A percentile compares a stretch with the other conserved stretches of the same genome.
Evolutionary conservation across 2,113 vertebrate species (phyloP).

Genomic region (Nannobrachium achirus): DNA sequence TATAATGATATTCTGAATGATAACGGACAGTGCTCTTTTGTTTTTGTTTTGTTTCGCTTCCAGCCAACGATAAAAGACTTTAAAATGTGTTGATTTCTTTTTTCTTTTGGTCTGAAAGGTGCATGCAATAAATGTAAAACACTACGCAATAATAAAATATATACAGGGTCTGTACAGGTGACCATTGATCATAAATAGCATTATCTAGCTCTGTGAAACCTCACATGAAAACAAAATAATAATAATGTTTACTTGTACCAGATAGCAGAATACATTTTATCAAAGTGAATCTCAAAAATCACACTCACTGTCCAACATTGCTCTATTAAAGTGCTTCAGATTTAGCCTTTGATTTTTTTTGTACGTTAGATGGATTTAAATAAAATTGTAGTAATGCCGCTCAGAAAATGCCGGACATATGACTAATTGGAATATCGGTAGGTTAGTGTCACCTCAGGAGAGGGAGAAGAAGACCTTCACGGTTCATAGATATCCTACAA

Average conservation of each 20-base stretch:
- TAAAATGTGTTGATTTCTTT: constrained; percentile 83
- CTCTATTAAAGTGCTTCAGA: constrained; percentile 71
- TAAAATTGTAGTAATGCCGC: neutral
- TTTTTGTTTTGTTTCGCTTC: constrained; percentile 42
- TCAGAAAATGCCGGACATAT: neutral
- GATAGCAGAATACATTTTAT: constrained; percentile 24
- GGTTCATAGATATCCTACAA: neutral
- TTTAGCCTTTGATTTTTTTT: constrained; percentile 43
- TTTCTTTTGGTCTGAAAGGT: constrained; percentile 85
- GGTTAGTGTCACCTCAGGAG: neutral
- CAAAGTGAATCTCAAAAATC: constrained; percentile 26
- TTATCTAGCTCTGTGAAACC: constrained; percentile 47
- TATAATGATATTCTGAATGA: constrained; percentile 61
- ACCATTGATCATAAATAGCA: constrained; percentile 60
- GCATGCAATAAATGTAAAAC: constrained; percentile 95
- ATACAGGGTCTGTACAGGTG: constrained; percentile 89
- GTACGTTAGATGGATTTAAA: constrained; percentile 14
- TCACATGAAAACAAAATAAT: constrained; percentile 60
- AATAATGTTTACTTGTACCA: constrained; percentile 38
- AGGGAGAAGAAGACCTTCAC: neutral
- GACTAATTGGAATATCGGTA: neutral
- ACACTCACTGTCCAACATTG: constrained; percentile 41
- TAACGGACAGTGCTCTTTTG: constrained; percentile 69
- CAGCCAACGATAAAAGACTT: constrained; percentile 85
- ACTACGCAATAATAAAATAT: constrained; percentile 91